phyloP scores from a whole-genome alignment of 1,140 invertebrate species.

The Chironomus tepperi region DNA sequence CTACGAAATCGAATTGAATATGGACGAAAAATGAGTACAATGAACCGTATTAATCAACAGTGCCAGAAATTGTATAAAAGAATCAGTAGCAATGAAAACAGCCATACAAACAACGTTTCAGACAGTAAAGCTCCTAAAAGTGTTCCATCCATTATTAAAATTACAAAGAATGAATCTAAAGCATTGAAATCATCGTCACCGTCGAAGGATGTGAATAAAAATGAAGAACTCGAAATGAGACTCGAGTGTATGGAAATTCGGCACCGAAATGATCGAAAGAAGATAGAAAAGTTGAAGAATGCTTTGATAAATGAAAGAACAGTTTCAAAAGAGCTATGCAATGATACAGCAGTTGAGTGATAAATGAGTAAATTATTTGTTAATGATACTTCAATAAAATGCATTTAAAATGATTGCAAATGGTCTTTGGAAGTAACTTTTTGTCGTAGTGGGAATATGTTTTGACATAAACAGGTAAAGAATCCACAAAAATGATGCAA shows the following conservation, averaged over 20 bases:
- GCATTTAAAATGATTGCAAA: too few species aligned
- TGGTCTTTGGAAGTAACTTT: too few species aligned
- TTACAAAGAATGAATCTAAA: background rate
- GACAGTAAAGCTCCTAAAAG: too few species aligned
- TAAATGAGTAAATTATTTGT: too few species aligned
- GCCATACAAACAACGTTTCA: too few species aligned
- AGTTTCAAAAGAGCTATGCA: too few species aligned
- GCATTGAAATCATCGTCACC: background rate
- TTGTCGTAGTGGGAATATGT: too few species aligned
- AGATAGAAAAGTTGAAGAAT: background rate
- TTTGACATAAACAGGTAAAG: too few species aligned
- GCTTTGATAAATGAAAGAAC: background rate
- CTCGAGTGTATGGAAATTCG: background rate
- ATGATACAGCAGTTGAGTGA: too few species aligned
- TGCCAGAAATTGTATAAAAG: background rate
- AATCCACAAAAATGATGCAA: too few species aligned
- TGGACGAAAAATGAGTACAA: background rate
- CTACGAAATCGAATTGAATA: background rate
- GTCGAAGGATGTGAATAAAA: background rate
- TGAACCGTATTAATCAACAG: background rate
- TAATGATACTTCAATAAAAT: too few species aligned
- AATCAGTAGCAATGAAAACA: background rate
- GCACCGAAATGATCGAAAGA: background rate
- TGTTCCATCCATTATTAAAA: background rate
- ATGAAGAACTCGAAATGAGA: background rate